phyloP scores from a whole-genome alignment of 2,113 vertebrate genomes.

The Salvator merianae region DNA sequence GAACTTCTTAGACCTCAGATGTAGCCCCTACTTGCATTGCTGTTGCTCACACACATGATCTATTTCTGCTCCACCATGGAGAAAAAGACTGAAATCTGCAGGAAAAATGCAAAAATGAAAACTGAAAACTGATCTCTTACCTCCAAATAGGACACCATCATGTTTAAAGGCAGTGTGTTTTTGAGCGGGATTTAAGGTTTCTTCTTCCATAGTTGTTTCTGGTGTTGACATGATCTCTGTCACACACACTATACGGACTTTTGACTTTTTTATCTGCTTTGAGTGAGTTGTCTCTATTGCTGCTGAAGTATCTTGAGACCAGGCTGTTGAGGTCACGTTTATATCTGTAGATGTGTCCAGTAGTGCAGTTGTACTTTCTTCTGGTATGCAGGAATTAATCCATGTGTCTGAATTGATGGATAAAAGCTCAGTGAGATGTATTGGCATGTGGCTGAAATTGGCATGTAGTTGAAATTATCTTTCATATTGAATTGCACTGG shows the following conservation, averaged over 20 bases:
- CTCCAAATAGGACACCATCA: slow-evolving; percentile 73
- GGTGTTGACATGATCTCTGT: slow-evolving; percentile 60
- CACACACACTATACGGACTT: slow-evolving; percentile 54
- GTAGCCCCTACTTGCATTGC: not conserved
- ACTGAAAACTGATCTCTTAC: slow-evolving; percentile 51
- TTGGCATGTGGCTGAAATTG: not conserved
- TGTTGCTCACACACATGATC: not conserved
- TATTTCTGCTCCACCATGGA: too few species aligned
- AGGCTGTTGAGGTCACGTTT: slow-evolving; percentile 1
- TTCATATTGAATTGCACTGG: not conserved
- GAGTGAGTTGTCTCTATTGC: not conserved
- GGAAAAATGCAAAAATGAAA: not conserved
- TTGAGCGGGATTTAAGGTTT: not conserved
- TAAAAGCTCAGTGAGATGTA: slow-evolving; percentile 12
- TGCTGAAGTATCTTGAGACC: slow-evolving; percentile 25
- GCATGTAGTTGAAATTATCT: not conserved
- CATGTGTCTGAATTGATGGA: slow-evolving; percentile 62
- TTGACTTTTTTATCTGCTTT: not conserved
- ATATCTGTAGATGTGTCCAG: slow-evolving; percentile 17
- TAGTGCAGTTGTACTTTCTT: slow-evolving; percentile 51
- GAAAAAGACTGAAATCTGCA: not conserved
- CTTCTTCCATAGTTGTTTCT: slow-evolving; percentile 45
- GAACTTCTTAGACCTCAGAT: not conserved
- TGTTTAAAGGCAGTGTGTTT: slow-evolving; percentile 56
- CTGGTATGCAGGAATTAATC: slow-evolving; percentile 75